phyloP scores from a whole-genome alignment of 1,140 invertebrate species.

The Drosophila mayri region DNA sequence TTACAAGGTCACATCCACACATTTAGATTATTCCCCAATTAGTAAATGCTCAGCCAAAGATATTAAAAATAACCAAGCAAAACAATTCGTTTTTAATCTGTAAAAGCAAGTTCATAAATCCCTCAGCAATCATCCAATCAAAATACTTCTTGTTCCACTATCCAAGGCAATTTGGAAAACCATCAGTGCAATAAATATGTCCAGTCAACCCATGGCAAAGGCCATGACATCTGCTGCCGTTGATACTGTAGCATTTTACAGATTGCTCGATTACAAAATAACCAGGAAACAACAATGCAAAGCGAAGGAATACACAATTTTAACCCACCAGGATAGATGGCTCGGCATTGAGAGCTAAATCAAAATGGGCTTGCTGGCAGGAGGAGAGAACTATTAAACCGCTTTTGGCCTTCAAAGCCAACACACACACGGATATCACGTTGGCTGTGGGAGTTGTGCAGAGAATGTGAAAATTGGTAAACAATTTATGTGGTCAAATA shows the following conservation, averaged over 20 bases:
- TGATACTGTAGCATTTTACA: slow-evolving; percentile 31
- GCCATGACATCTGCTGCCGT: slow-evolving; percentile 45
- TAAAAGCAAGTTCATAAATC: slow-evolving; percentile 33
- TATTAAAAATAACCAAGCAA: neutral
- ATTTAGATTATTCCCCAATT: neutral
- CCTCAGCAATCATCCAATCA: slow-evolving; percentile 15
- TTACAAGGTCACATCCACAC: too few relatives aligned
- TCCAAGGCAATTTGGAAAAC: slow-evolving; percentile 27
- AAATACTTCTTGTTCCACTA: slow-evolving; percentile 5
- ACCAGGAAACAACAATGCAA: slow-evolving; percentile 16
- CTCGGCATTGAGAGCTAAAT: slow-evolving; percentile 37
- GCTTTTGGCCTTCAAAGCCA: slow-evolving; percentile 36
- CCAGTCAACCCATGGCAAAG: slow-evolving; percentile 17
- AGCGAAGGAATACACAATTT: slow-evolving; percentile 16
- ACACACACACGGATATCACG: slow-evolving; percentile 2
- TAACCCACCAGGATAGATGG: slow-evolving; percentile 33
- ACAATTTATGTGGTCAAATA: slow-evolving; percentile 65
- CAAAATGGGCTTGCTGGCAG: slow-evolving; percentile 25
- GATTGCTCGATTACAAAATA: slow-evolving; percentile 46
- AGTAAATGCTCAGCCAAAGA: neutral
- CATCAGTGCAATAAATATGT: slow-evolving; percentile 35
- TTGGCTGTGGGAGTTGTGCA: slow-evolving; percentile 9
- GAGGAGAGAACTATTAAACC: slow-evolving; percentile 38
- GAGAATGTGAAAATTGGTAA: slow-evolving; percentile 58
- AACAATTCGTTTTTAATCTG: slow-evolving; percentile 12